A percentile compares a stretch with the other conserved stretches of the same genome.
Conservation (phyloP, 2,797 vertebrate species). For the Gambusia yucatana region DNA sequence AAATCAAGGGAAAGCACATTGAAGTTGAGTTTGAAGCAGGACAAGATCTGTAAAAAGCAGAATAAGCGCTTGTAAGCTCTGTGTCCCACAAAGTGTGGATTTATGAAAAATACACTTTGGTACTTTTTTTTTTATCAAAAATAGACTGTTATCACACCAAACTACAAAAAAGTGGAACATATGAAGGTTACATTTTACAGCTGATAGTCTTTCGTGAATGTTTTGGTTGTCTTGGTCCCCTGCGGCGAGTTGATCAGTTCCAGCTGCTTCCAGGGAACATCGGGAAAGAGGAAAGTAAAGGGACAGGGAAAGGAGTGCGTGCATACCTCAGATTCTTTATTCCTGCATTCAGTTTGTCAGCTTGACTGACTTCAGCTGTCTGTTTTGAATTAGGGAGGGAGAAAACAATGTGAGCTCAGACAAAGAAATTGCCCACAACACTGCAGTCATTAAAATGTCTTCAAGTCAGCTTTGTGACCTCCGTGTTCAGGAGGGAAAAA, state of each 20-base stretch:
- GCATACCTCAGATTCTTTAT: slow-evolving; percentile 75
- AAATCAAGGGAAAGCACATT: neutral
- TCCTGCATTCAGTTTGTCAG: slow-evolving; percentile 59
- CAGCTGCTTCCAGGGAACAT: slow-evolving; percentile 41
- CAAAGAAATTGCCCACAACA: slow-evolving; percentile 44
- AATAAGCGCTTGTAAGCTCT: neutral
- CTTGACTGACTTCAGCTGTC: slow-evolving; percentile 50
- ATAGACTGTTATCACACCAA: neutral
- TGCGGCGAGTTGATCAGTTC: slow-evolving; percentile 17
- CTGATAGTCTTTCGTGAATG: slow-evolving; percentile 3
- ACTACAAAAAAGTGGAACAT: neutral
- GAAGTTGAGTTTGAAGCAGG: neutral
- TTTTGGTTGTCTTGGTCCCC: slow-evolving; percentile 16
- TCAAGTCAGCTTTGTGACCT: slow-evolving; percentile 16
- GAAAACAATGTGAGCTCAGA: slow-evolving; percentile 66
- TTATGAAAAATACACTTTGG: neutral
- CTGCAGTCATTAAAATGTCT: slow-evolving; percentile 42
- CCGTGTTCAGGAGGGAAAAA: slow-evolving; percentile 16
- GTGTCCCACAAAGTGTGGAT: neutral
- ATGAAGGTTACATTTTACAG: neutral
- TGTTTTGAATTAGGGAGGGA: slow-evolving; percentile 71
- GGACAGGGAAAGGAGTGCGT: slow-evolving; percentile 28
- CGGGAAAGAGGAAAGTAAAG: slow-evolving; percentile 19
- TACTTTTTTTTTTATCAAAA: neutral
- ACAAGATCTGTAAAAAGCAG: neutral